Base-by-base conservation (phyloP, 2,113 vertebrate genomes). In the Lepus americanus region DNA sequence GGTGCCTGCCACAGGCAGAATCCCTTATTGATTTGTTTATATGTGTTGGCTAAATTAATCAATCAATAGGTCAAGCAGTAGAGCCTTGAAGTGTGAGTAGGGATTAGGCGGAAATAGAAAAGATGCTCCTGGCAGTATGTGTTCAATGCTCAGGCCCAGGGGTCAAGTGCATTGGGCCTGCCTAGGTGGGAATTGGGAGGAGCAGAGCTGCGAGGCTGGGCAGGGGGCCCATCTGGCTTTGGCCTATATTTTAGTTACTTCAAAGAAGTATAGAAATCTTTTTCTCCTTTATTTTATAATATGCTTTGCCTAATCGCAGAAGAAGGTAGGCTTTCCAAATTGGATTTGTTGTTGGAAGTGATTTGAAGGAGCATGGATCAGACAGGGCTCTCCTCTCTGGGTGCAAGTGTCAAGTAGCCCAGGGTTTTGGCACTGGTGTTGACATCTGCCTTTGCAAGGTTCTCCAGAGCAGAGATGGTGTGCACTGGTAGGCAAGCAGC, bases 161-260 rank as follows among this genome's bases (percentile, higher is more conserved):
- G 72, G 61, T 49, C 63, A 29, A 44, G 13, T 6, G 5, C 2
- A 7, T 1, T 27, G 31, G 55, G 63, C 29, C 31, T 53, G 3
- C 27, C 79, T 63, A 36, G 49, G 11, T 76, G 23, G 10, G 1
- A 53, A 44, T 31, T 36, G 29, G 49, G 29, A 69, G 3, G 6
- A 12, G n/a, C 22, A 55, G 9, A 12, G 19, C 4, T 69, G 5
- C 25, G 31, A 31, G 1, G 5, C 1, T 36, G 10, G 6, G 0
- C 27, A 22, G 20, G 11, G 9, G 2, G 3, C 29, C 10, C 85
- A 29, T 23, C 2, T 89, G 13, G 20, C 10, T 91, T 77, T 70
- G 33, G 20, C 44, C 33, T 36, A 6, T 5, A 83, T 91, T 92
- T 93, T 22, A 66, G 16, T 10, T 33, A 22, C 33, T 64, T 80